Evolutionary conservation across 2,888 invertebrate genomes (phyloP).

Genomic region (Drosophila nr. perissopoda): DNA sequence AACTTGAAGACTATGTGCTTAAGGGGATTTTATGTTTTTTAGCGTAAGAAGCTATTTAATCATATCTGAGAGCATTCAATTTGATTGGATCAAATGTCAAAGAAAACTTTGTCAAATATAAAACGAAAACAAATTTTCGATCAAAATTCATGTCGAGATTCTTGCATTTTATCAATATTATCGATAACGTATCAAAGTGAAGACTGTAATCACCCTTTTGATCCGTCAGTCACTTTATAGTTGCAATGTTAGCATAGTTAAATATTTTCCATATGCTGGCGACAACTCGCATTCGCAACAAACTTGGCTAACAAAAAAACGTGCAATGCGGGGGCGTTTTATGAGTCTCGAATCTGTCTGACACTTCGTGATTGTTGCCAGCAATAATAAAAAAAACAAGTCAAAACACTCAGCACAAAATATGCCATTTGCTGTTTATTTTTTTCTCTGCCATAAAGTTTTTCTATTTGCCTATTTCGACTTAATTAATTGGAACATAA

Average conservation of each 20-base stretch:
- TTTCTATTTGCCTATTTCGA: slow-evolving; percentile 51
- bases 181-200: not conserved
- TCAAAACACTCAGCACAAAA: slow-evolving; percentile 49
- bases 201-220: slow-evolving; percentile 1
- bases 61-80: no score
- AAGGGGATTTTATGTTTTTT: not conserved
- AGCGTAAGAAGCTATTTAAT: no score
- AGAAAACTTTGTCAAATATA: not conserved
- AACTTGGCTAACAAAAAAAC: slow-evolving; percentile 51
- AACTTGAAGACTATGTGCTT: not conserved
- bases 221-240: not conserved
- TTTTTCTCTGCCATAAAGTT: slow-evolving; percentile 5
- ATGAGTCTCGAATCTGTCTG: slow-evolving; percentile 60
- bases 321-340: slow-evolving; percentile 66
- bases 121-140: no score
- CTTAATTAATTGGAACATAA: slow-evolving; percentile 74
- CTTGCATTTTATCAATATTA: not conserved
- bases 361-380: slow-evolving; percentile 65
- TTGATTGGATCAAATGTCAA: not conserved
- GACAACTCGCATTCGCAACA: slow-evolving; percentile 44
- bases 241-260: slow-evolving; percentile 4
- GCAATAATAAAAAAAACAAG: slow-evolving; percentile 13
- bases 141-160: not conserved
- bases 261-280: slow-evolving; percentile 31
- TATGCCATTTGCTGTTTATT: slow-evolving; percentile 47